Conservation (phyloP, 2,888 invertebrate species). For the Drosophila austrosaltans region DNA sequence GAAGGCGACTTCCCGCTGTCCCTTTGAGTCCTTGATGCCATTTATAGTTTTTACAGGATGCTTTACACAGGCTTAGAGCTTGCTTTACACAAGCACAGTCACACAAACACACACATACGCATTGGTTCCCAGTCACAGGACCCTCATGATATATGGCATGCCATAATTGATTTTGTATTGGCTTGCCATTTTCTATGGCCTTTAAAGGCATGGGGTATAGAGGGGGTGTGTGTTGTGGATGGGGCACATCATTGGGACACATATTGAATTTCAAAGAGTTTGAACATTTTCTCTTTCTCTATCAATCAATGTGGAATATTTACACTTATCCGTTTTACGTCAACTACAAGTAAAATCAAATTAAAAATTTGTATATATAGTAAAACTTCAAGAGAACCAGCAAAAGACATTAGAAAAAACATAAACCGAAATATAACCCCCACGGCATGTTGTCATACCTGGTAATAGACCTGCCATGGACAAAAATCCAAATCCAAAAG, state of each 20-base stretch:
- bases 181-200: constrained; percentile 41
- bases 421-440: not conserved
- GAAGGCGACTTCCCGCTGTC: constrained; percentile 40
- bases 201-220: not conserved
- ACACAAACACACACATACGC: constrained; percentile 31
- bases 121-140: constrained; percentile 47
- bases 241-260: constrained; percentile 33
- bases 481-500: constrained; percentile 21
- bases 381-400: not conserved
- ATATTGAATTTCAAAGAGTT: constrained; percentile 76
- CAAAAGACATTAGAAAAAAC: constrained; percentile 1
- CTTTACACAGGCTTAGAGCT: constrained; percentile 73
- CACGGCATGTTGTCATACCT: constrained; percentile 49
- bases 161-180: constrained; percentile 79
- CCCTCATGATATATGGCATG: constrained; percentile 60
- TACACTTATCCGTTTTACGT: constrained; percentile 49
- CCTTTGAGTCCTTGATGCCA: constrained; percentile 41
- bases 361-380: constrained; percentile 47
- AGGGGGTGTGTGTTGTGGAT: constrained; percentile 35
- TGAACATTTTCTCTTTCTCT: constrained; percentile 19
- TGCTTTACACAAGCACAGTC: constrained; percentile 66
- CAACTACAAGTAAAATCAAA: constrained; percentile 64
- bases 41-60: constrained; percentile 49
- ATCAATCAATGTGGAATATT: constrained; percentile 52
- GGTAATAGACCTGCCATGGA: constrained; percentile 60